Evolutionary conservation across 1,140 invertebrate genomes (phyloP), one percentile per base, ranked within the genome.

Genomic region (Eriosoma lanigerum): DNA sequence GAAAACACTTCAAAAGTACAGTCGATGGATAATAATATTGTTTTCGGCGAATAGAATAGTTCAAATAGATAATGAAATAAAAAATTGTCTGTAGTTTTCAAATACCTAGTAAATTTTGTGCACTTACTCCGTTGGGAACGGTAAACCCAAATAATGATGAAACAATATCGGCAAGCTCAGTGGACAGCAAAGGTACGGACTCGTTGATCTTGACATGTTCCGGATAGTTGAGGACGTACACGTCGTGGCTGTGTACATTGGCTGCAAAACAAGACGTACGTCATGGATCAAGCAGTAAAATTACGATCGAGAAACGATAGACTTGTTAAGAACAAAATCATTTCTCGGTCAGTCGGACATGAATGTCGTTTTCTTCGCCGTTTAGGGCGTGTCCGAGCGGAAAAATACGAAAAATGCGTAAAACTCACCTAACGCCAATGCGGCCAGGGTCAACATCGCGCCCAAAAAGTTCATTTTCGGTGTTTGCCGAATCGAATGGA

Each of bases 381-480:
- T n/a, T n/a, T 12, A 10, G 70, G 70, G 70, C 70, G 70, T 73
- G 70, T 73, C 70, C 50, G 50, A 12, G n/a, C 19, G 38, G 19
- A 12, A n/a, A 64, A n/a, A n/a, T 3, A 38, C 8, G 3, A 8
- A 38, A 38, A 38, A 38, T 38, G 3, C 32, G 8, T 21, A n/a
- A n/a, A 24, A 32, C 70, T 73, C 12, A 73, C 70, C 70, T 4
- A 17, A 46, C 15, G 38, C 8, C 46, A 73, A 32, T 2, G 29
- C 29, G 19, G 24, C 32, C 17, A 32, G n/a, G 19, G 60, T 32
- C 29, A 64, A 32, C 9, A 44, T 5, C 29, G 32, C n/a, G 32
- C 17, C 17, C 26, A 64, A 19, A 44, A 19, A 13, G 32, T 12
- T 38, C 62, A 64, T 64, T 29, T 38, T 64, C 3, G 29, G 17